Evolutionary conservation across 2,888 invertebrate genomes (phyloP).

Genomic region (Ornithoptera priamus): DNA sequence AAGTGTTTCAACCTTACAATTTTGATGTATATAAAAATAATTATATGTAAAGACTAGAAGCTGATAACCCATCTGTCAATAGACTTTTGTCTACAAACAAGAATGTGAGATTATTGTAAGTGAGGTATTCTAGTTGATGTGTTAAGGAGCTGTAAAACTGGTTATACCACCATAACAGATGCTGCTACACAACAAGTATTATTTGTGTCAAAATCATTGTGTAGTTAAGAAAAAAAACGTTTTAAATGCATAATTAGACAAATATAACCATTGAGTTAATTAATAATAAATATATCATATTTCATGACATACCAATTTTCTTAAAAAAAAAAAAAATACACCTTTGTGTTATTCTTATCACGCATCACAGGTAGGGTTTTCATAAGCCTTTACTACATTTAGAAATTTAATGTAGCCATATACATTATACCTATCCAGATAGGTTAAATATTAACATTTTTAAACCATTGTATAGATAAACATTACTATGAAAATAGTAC

Average conservation of each 20-base stretch:
- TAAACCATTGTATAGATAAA: neutral
- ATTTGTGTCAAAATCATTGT: slow-evolving; percentile 15
- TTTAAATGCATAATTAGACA: slow-evolving; percentile 1
- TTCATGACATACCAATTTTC: too few relatives aligned
- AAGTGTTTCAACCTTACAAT: slow-evolving; percentile 57
- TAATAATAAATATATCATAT: too few relatives aligned
- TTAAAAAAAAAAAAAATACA: neutral
- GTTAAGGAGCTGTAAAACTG: slow-evolving; percentile 43
- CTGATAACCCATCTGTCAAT: slow-evolving; percentile 57
- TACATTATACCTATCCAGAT: neutral
- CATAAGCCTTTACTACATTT: neutral
- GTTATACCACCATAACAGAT: slow-evolving; percentile 3
- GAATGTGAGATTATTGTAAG: slow-evolving; percentile 73
- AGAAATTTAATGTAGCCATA: neutral
- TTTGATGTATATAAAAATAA: slow-evolving; percentile 74
- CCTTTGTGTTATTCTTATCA: neutral
- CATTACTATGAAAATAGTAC: neutral
- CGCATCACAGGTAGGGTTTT: neutral
- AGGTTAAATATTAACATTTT: neutral
- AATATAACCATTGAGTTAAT: neutral
- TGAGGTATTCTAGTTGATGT: slow-evolving; percentile 48
- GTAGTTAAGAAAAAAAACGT: slow-evolving; percentile 1
- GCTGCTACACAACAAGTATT: slow-evolving; percentile 3
- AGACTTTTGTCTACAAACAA: slow-evolving; percentile 71
- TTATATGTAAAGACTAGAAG: slow-evolving; percentile 58